A percentile compares a stretch with the other conserved stretches of the same genome.
Conservation (phyloP, 2,113 vertebrate genomes). For the Ciconia boyciana region DNA sequence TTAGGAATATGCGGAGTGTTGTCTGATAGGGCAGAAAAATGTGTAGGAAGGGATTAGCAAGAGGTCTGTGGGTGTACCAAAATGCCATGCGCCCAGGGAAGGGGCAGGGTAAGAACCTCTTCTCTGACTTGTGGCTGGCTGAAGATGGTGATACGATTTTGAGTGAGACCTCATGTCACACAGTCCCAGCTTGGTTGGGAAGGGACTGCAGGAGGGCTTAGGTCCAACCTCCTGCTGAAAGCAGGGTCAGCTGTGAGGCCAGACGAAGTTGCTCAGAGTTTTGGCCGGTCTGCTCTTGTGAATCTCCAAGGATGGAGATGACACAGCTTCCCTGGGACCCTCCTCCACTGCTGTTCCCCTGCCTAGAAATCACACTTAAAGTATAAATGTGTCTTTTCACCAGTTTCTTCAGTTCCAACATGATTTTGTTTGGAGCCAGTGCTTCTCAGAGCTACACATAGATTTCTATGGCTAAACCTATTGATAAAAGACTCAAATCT, state of each 20-base stretch:
- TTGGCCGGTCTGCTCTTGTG: not conserved
- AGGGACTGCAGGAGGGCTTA: not conserved
- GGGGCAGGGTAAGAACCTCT: not conserved
- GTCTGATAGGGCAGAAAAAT: not conserved
- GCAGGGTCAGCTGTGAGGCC: not conserved
- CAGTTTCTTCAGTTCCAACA: not conserved
- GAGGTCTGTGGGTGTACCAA: not conserved
- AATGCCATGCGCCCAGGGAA: not conserved
- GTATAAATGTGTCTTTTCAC: not conserved
- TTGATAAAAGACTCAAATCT: not conserved
- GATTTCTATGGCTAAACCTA: not conserved
- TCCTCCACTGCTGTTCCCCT: not conserved
- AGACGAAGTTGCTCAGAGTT: not conserved
- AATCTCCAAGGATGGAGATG: not conserved
- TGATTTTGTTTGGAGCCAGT: not conserved
- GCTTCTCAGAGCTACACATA: not conserved
- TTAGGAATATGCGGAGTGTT: not conserved
- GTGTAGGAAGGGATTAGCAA: not conserved
- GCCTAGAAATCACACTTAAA: not conserved
- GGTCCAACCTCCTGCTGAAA: not conserved
- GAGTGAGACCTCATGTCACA: not conserved
- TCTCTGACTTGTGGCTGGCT: not conserved
- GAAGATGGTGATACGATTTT: not conserved
- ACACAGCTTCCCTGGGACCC: not conserved
- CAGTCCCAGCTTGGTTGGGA: not conserved